phyloP scores from a whole-genome alignment of 2,888 invertebrate species.

The Xestia c-nigrum region DNA sequence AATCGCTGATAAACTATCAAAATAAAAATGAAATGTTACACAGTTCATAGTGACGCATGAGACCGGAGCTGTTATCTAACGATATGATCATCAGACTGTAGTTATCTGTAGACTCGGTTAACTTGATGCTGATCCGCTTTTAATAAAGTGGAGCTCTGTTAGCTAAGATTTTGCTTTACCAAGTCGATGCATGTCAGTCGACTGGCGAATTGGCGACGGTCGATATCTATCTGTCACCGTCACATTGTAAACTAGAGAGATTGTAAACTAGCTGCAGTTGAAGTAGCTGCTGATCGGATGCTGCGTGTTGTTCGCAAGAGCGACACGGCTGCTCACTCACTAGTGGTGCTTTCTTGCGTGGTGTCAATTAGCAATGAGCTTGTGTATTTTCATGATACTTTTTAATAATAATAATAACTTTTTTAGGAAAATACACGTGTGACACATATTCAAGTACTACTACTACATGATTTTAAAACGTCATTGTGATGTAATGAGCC shows the following conservation, averaged over 20 bases:
- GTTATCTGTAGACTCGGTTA: not conserved
- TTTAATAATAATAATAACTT: too few species aligned
- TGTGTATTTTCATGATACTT: not conserved
- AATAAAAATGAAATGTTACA: slow-evolving; percentile 33
- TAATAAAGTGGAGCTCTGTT: not conserved
- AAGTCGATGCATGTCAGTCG: not conserved
- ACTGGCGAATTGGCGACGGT: too few species aligned
- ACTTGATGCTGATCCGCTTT: slow-evolving; percentile 15
- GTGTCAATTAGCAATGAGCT: not conserved
- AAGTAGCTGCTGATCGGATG: too few species aligned
- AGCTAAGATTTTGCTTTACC: not conserved
- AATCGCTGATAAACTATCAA: slow-evolving; percentile 26
- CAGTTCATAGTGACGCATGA: slow-evolving; percentile 17
- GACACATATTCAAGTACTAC: too few species aligned
- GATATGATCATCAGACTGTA: slow-evolving; percentile 5
- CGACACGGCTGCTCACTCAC: not conserved
- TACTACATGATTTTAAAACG: not conserved
- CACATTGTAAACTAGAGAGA: too few species aligned
- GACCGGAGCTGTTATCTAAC: slow-evolving; percentile 18
- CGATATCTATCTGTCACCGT: too few species aligned
- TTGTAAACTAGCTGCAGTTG: too few species aligned
- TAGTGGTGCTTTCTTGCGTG: not conserved
- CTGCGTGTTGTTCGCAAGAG: not conserved
- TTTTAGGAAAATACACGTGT: too few species aligned
- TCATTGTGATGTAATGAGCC: not conserved